phyloP scores from a whole-genome alignment of 2,888 invertebrate species.

The Epistrophe grossulariae region DNA sequence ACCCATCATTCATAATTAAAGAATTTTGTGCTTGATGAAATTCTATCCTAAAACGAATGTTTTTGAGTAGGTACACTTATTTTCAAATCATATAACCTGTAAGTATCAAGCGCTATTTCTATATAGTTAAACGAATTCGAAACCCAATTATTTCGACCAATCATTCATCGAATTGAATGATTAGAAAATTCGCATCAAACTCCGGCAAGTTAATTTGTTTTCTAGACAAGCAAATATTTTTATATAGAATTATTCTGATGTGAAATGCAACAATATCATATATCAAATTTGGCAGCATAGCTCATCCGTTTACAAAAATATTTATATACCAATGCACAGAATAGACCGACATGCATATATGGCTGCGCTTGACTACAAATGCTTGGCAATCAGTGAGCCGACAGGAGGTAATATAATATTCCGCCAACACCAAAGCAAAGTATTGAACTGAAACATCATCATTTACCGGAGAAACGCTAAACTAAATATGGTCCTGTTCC shows the following conservation, averaged over 20 bases:
- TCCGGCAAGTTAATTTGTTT: neutral
- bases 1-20: too few species aligned
- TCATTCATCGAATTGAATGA: constrained; percentile 8
- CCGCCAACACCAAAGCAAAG: constrained; percentile 26
- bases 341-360: neutral
- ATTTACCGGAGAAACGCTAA: constrained; percentile 56
- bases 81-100: too few species aligned
- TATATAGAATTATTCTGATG: neutral
- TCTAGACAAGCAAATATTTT: neutral
- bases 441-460: constrained; percentile 69
- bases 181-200: constrained; percentile 5
- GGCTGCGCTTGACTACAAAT: constrained; percentile 40
- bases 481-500: constrained; percentile 27
- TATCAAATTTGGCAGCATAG: constrained; percentile 36
- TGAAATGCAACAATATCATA: constrained; percentile 18
- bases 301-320: constrained; percentile 50
- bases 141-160: neutral
- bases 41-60: too few species aligned
- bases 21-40: too few species aligned
- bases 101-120: too few species aligned
- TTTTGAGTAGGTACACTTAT: too few species aligned
- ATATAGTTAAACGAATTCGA: too few species aligned
- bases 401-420: constrained; percentile 66
- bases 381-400: constrained; percentile 61
- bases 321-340: neutral